Evolutionary conservation across 2,888 invertebrate genomes (phyloP).

Genomic region (Leptopilina drosophilae): DNA sequence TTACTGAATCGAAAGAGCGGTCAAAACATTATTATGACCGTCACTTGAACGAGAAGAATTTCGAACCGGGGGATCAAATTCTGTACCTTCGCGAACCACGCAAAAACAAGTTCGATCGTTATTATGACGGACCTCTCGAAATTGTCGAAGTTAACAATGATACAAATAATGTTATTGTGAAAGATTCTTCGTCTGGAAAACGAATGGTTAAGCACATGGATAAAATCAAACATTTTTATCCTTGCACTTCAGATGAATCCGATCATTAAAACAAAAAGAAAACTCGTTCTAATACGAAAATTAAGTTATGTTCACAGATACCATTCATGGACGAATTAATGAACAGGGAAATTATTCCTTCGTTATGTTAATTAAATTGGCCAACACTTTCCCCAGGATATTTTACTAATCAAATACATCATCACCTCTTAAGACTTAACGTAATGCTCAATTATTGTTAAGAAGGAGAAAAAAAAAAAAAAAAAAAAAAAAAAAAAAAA

Average conservation of each 20-base stretch:
- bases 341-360: too few species aligned
- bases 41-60: background rate
- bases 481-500: too few species aligned
- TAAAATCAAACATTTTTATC: background rate
- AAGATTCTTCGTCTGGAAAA: background rate
- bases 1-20: background rate
- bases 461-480: background rate
- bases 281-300: too few species aligned
- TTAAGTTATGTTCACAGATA: too few species aligned
- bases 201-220: background rate
- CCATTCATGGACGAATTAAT: too few species aligned
- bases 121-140: constrained; percentile 1
- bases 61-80: background rate
- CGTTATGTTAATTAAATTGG: too few species aligned
- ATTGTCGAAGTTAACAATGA: background rate
- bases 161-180: background rate
- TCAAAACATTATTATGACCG: constrained; percentile 20
- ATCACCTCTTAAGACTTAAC: too few species aligned
- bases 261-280: background rate
- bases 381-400: too few species aligned
- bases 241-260: background rate
- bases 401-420: too few species aligned
- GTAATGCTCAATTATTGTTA: too few species aligned
- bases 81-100: background rate
- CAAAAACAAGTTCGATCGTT: constrained; percentile 2